Conservation (phyloP, 2,113 vertebrate species). For the Gadus macrocephalus region DNA sequence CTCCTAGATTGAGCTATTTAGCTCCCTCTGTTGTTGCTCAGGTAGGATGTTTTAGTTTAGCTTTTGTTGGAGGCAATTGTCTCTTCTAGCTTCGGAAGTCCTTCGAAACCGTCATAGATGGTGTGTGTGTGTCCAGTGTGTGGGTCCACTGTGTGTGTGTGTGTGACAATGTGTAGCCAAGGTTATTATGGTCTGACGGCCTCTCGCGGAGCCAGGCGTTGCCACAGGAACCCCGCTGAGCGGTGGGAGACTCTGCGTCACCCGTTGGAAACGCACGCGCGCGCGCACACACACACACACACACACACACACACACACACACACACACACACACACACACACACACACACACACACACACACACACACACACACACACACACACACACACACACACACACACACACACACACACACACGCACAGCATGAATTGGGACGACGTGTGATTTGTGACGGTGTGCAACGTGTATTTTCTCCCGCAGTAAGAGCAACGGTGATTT, state of each 20-base stretch:
- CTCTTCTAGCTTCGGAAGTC: too few species aligned
- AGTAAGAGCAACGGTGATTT: conserved; percentile 53
- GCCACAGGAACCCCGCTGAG: conserved; percentile 59
- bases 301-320: background rate
- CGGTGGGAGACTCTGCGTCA: conserved; percentile 49
- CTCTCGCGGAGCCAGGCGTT: conserved; percentile 47
- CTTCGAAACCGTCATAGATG: too few species aligned
- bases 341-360: conserved; percentile 10
- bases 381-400: background rate
- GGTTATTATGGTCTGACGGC: conserved; percentile 12
- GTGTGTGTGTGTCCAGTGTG: too few species aligned
- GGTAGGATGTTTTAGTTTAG: too few species aligned
- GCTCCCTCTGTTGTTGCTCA: too few species aligned
- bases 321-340: conserved; percentile 8
- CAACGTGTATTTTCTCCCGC: background rate
- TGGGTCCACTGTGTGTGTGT: too few species aligned
- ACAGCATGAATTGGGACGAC: background rate
- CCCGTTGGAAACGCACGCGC: conserved; percentile 47
- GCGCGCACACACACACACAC: background rate
- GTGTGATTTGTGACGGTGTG: too few species aligned
- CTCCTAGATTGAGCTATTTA: too few species aligned
- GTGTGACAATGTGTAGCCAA: too few species aligned
- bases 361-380: background rate
- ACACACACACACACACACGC: background rate
- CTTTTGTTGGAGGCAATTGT: too few species aligned